These are phyloP conservation scores for Eurytoma adleriae DNA, from an alignment of 2,888 invertebrate genomes.

Conservation along the genomic window DNA sequence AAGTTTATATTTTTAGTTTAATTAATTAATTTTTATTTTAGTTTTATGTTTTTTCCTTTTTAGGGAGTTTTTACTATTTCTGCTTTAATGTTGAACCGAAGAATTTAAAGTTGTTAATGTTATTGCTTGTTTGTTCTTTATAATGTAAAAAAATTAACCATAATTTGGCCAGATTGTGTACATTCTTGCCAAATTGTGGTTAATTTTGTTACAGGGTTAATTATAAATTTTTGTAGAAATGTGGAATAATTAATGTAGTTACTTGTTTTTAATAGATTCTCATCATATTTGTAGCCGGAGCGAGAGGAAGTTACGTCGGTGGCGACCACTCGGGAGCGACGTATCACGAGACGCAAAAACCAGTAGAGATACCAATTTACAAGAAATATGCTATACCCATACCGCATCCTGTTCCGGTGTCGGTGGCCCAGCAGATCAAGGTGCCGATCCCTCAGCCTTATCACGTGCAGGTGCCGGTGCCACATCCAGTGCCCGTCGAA, in stretches of 20 bases:
- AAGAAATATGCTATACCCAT: conserved; percentile 77
- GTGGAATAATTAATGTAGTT: too few species aligned
- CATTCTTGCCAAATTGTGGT: too few species aligned
- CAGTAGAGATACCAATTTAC: conserved; percentile 71
- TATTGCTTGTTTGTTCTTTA: too few species aligned
- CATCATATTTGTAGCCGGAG: conserved; percentile 60
- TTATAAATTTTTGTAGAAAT: background rate
- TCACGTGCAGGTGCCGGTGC: conserved; percentile 77
- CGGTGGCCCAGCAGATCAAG: conserved; percentile 78
- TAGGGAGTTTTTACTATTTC: too few species aligned
- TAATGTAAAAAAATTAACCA: too few species aligned
- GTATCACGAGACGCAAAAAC: conserved; percentile 71
- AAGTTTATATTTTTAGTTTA: conserved; percentile 20
- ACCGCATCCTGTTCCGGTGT: conserved; percentile 79
- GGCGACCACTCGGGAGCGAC: conserved; percentile 62
- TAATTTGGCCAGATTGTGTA: too few species aligned
- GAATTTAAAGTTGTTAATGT: too few species aligned
- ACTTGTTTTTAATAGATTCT: conserved; percentile 62
- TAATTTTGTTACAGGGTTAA: too few species aligned
- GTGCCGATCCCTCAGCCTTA: conserved; percentile 80
- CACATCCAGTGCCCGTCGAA: conserved; percentile 75
- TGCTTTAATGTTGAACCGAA: too few species aligned
- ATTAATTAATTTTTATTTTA: too few species aligned
- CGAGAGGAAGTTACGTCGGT: conserved; percentile 65
- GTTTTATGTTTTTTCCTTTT: too few species aligned